Conservation (phyloP, 2,797 vertebrate genomes). For the Mormyrus hasselquistii region DNA sequence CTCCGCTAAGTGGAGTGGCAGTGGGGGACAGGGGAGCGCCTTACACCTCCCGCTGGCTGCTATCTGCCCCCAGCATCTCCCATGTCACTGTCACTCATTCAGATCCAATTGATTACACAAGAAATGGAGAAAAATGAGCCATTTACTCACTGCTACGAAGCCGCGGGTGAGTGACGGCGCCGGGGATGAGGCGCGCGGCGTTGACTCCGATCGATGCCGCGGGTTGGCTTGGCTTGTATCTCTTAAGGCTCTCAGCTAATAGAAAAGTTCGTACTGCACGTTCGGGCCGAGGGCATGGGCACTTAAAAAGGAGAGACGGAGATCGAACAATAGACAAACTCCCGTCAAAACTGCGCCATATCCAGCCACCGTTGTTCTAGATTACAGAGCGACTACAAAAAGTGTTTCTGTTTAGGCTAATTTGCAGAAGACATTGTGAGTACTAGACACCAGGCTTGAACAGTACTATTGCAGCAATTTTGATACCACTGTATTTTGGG, state of each 20-base stretch:
- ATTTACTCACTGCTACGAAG: background rate
- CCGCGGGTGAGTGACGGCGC: background rate
- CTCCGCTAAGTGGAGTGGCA: background rate
- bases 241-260: constrained; percentile 8
- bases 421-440: constrained; percentile 6
- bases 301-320: background rate
- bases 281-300: background rate
- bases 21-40: background rate
- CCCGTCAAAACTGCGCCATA: background rate
- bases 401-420: constrained; percentile 16
- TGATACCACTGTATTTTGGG: background rate
- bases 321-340: constrained; percentile 34
- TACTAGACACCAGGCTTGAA: background rate
- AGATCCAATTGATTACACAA: constrained; percentile 1
- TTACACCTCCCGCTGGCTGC: background rate
- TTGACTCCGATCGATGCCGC: background rate
- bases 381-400: background rate
- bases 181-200: background rate
- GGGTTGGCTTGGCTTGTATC: background rate
- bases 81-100: constrained; percentile 19
- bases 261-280: background rate
- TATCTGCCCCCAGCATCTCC: constrained; percentile 1
- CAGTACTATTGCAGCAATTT: background rate
- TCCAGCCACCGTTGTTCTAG: background rate
- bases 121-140: constrained; percentile 2